Evolutionary conservation across 2,113 vertebrate genomes (phyloP).

Genomic region (Rostratula benghalensis): DNA sequence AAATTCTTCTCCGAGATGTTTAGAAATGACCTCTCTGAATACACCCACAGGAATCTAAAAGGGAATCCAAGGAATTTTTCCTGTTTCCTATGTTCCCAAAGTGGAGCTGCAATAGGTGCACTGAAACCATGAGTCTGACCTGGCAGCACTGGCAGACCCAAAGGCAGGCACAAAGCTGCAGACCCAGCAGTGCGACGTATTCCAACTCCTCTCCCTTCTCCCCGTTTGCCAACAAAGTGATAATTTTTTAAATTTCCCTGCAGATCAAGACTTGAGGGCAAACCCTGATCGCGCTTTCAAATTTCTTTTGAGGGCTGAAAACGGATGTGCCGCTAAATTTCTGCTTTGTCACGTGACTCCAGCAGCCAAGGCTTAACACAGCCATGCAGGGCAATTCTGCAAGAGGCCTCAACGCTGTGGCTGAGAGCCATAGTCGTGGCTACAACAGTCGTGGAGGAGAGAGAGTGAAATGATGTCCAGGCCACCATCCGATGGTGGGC

Average conservation of each 20-base stretch:
- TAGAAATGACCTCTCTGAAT: background rate
- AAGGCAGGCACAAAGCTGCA: background rate
- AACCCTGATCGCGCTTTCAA: background rate
- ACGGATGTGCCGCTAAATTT: background rate
- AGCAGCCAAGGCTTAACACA: background rate
- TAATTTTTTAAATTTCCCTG: background rate
- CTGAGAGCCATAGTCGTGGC: accelerated
- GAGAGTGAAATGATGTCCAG: background rate
- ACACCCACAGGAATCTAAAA: background rate
- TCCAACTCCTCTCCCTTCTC: background rate
- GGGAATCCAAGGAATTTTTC: constrained; percentile 14
- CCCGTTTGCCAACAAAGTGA: background rate
- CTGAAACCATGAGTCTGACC: background rate
- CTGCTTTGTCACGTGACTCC: background rate
- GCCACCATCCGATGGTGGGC: background rate
- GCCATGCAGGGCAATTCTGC: background rate
- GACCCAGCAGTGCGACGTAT: background rate
- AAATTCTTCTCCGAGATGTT: background rate
- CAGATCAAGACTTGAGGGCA: background rate
- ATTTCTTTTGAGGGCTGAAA: background rate
- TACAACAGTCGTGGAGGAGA: background rate
- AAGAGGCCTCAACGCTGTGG: background rate
- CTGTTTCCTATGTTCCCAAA: background rate
- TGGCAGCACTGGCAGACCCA: background rate
- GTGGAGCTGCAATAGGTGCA: background rate